phyloP scores from a whole-genome alignment of 2,888 invertebrate species.

The Aspidiotus rigidus region DNA sequence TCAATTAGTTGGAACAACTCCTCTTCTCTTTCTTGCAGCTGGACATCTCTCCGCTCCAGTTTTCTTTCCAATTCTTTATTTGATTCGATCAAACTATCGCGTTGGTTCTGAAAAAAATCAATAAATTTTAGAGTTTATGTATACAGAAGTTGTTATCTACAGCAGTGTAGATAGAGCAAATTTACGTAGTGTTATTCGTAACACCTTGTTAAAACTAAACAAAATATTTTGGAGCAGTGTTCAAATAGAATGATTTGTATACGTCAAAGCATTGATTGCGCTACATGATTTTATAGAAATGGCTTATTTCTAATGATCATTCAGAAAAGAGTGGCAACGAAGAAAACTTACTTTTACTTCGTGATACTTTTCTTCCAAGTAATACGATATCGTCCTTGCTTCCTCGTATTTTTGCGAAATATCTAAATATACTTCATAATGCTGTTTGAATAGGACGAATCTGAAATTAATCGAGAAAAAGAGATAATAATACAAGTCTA shows the following conservation, averaged over 20 bases:
- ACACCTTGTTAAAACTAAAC: too few relatives aligned
- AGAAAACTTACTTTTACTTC: slow-evolving; percentile 51
- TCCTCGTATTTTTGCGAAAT: slow-evolving; percentile 55
- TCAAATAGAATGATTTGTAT: too few relatives aligned
- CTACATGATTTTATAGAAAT: too few relatives aligned
- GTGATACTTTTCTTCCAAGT: slow-evolving; percentile 55
- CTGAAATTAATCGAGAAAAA: slow-evolving; percentile 42
- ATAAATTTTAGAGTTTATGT: not conserved
- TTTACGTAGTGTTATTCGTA: too few relatives aligned
- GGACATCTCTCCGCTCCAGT: slow-evolving; percentile 50
- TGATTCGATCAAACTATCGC: slow-evolving; percentile 49
- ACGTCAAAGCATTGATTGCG: too few relatives aligned
- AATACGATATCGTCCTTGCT: slow-evolving; percentile 52
- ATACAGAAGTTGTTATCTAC: too few relatives aligned
- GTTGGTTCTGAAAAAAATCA: slow-evolving; percentile 47
- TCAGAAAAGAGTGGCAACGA: not conserved
- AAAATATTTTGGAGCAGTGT: too few relatives aligned
- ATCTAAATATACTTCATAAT: slow-evolving; percentile 54
- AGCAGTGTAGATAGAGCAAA: too few relatives aligned
- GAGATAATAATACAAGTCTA: slow-evolving; percentile 7
- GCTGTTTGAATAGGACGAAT: slow-evolving; percentile 54
- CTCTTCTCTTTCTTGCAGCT: slow-evolving; percentile 52
- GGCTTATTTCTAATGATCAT: too few relatives aligned
- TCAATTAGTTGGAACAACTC: slow-evolving; percentile 54
- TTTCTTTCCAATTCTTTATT: slow-evolving; percentile 47